Percentiles rank a stretch among this genome's conserved stretches.
Conservation (phyloP, 2,888 invertebrate genomes). For the Drosophila conformis region DNA sequence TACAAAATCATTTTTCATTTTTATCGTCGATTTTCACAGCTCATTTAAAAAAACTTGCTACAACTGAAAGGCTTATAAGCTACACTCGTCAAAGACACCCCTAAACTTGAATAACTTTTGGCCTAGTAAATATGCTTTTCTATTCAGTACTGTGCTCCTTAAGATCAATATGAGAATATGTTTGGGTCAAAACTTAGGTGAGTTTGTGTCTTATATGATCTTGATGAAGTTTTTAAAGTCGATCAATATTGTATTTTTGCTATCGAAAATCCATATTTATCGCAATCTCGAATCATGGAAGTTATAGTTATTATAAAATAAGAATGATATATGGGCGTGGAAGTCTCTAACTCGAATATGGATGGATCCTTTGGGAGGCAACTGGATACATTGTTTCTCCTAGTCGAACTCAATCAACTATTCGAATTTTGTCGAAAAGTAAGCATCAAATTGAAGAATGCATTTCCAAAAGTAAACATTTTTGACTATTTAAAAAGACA, state of each 20-base stretch:
- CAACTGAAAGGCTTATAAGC: background rate
- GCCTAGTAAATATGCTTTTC: too few relatives aligned
- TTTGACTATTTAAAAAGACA: background rate
- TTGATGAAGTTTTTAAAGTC: background rate
- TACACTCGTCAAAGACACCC: background rate
- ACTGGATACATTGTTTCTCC: background rate
- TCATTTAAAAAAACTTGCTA: background rate
- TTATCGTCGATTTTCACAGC: background rate
- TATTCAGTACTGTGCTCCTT: too few relatives aligned
- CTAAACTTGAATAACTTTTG: too few relatives aligned
- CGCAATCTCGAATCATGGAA: background rate
- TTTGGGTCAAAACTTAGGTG: too few relatives aligned
- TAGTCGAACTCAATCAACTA: background rate
- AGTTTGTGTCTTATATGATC: too few relatives aligned
- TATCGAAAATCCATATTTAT: background rate
- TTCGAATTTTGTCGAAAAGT: background rate
- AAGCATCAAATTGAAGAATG: background rate
- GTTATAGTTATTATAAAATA: background rate
- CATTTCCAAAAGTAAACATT: background rate
- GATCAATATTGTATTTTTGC: background rate
- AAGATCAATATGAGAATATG: too few relatives aligned
- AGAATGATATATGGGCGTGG: background rate
- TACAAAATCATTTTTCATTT: background rate
- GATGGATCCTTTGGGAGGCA: background rate
- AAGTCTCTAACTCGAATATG: too few relatives aligned